These are phyloP conservation scores for Bombus affinis DNA, from an alignment of 1,140 invertebrate species.

Conservation along the genomic window DNA sequence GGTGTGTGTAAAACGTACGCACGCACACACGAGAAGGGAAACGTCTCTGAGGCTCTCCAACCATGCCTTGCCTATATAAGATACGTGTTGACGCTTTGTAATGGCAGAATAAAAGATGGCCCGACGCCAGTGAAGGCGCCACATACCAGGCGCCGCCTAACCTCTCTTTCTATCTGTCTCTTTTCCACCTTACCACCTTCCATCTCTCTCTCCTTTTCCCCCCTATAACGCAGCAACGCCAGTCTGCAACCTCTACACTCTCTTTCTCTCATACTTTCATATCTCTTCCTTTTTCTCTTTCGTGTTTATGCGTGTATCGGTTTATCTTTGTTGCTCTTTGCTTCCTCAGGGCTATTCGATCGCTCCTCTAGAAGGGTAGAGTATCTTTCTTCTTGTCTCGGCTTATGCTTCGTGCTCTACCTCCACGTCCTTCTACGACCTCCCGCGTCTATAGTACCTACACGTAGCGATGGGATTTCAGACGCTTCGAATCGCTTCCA, in stretches of 20 bases:
- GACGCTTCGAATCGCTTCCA: no score
- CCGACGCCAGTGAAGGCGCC: constrained; percentile 80
- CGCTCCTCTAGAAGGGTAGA: background rate
- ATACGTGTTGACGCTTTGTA: constrained; percentile 75
- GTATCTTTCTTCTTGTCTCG: constrained; percentile 23
- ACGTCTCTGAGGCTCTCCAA: constrained; percentile 19
- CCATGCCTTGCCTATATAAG: constrained; percentile 57
- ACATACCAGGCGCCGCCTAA: constrained; percentile 80
- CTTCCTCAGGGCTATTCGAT: background rate
- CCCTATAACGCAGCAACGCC: constrained; percentile 16
- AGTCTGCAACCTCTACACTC: background rate
- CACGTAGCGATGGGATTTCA: background rate
- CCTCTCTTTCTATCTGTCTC: constrained; percentile 61
- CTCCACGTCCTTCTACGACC: constrained; percentile 43
- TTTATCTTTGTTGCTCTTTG: background rate
- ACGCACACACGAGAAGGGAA: constrained; percentile 16
- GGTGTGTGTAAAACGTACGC: constrained; percentile 31
- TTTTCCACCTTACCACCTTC: background rate
- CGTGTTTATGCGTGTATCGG: background rate
- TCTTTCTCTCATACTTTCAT: background rate
- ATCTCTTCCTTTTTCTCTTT: constrained; percentile 13
- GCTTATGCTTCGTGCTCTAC: background rate
- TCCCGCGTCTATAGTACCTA: background rate
- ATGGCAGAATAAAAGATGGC: constrained; percentile 78
- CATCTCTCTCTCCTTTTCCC: constrained; percentile 21